Conservation (phyloP, 2,797 vertebrate genomes). For the Phataginus tricuspis region DNA sequence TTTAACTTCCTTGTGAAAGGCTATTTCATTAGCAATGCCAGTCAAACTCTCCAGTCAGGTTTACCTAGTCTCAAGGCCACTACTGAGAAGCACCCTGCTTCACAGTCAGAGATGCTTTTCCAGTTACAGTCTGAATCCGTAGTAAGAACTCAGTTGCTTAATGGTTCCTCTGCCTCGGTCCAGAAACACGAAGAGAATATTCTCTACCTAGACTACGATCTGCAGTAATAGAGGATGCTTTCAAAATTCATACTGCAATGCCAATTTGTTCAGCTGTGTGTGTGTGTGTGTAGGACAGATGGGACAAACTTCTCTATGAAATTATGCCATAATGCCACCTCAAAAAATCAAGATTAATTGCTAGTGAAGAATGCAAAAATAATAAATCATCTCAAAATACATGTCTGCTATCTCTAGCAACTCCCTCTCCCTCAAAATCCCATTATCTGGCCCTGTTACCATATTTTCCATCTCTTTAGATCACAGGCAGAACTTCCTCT, state of each 20-base stretch:
- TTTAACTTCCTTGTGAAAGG: not conserved
- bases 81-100: not conserved
- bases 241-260: slow-evolving; percentile 13
- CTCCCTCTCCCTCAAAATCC: slow-evolving; percentile 5
- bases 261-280: not conserved
- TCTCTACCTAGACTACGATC: not conserved
- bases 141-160: not conserved
- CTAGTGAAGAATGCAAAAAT: slow-evolving; percentile 33
- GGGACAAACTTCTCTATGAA: slow-evolving; percentile 9
- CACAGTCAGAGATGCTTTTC: not conserved
- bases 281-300: not conserved
- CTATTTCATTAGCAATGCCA: slow-evolving; percentile 3
- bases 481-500: not conserved
- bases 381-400: not conserved
- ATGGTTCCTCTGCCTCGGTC: not conserved
- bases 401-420: not conserved
- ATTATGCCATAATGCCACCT: not conserved
- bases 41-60: not conserved
- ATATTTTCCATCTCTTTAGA: not conserved
- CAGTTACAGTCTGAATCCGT: slow-evolving; percentile 16
- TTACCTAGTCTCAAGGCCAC: not conserved
- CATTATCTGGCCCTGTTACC: not conserved
- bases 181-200: slow-evolving; percentile 49
- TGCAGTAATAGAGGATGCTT: not conserved
- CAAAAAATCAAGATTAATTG: slow-evolving; percentile 29